These are phyloP conservation scores for Tenualosa thibaudeaui DNA, from an alignment of 2,797 vertebrate genomes.

Conservation along the genomic window DNA sequence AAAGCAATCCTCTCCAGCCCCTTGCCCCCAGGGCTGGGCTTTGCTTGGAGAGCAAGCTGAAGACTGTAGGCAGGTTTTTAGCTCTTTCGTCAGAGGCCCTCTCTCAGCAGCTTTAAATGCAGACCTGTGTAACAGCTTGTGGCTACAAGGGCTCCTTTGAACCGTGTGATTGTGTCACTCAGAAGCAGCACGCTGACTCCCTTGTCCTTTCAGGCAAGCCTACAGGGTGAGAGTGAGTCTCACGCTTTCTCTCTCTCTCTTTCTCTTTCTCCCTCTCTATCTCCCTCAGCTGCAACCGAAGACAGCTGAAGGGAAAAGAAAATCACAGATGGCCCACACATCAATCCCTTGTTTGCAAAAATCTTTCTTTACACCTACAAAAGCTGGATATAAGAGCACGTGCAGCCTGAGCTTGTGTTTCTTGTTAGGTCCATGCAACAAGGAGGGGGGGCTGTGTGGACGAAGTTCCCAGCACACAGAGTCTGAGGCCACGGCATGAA, in stretches of 20 bases:
- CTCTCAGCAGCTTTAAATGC: constrained; percentile 32
- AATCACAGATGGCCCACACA: neutral
- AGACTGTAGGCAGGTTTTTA: constrained; percentile 31
- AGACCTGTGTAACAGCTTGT: constrained; percentile 23
- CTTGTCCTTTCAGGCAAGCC: constrained; percentile 60
- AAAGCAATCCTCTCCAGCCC: neutral
- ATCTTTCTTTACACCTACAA: constrained; percentile 53
- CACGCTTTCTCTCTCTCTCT: neutral
- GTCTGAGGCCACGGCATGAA: constrained; percentile 51
- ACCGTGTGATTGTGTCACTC: constrained; percentile 57
- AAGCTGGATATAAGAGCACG: constrained; percentile 57
- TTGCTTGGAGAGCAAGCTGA: neutral
- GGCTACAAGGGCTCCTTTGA: constrained; percentile 44
- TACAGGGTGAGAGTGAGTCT: neutral
- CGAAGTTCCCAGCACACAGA: neutral
- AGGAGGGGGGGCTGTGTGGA: neutral
- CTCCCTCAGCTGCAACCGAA: neutral
- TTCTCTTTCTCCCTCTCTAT: neutral
- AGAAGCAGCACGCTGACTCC: constrained; percentile 56
- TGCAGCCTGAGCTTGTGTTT: constrained; percentile 23
- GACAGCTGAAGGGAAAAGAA: neutral
- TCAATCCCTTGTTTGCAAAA: constrained; percentile 5
- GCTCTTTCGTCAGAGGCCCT: constrained; percentile 3
- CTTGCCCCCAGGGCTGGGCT: neutral
- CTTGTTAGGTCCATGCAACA: constrained; percentile 9